Base-by-base conservation (phyloP, 2,797 vertebrate species). In the Hyperoplus lanceolatus region DNA sequence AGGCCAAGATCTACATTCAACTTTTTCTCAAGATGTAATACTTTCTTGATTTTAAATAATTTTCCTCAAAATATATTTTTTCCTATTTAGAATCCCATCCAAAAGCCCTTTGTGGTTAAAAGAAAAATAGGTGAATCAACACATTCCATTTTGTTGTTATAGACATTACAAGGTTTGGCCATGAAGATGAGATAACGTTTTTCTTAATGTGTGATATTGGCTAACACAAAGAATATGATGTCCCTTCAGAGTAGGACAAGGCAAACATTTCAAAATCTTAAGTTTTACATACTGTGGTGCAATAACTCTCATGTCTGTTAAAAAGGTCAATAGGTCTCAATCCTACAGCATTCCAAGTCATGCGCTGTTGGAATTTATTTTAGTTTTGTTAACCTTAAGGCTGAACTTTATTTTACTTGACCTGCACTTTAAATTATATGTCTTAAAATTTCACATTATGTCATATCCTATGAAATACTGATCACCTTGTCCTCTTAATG, bases 381-480 rank as follows among this genome's bases (percentile, higher is more conserved):
- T 59, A 69, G 14, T 83, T 80, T 64, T 68, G 43, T 55, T 78
- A 9, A 4, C 58, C 53, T 70, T 45, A 48, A 75, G 74, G 53
- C 42, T 73, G 8, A 72, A 80, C 2, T 8, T 10, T 16, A n/a
- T 39, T 88, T 77, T 87, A 84, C 71, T 80, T 81, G 67, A 81
- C 77, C 2, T 72, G 84, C 81, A 87, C 56, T 85, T 81, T 60
- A 65, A 79, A 82, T 64, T 4, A 48, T 45, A 60, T 68, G 73
- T 85, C 77, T 86, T 88, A 79, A 84, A 75, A 70, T 51, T 53
- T 82, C 41, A 58, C 46, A 53, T 14, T 39, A 66, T 87, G 73
- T 80, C 42, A 73, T 80, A 53, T 73, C 48, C 29, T 55, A 54
- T 73, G 61, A 73, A 82, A 70, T 43, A 21, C 65, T 79, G 66